Evolutionary conservation across 1,140 invertebrate species (phyloP).

Genomic region (Drosophila repletoides): DNA sequence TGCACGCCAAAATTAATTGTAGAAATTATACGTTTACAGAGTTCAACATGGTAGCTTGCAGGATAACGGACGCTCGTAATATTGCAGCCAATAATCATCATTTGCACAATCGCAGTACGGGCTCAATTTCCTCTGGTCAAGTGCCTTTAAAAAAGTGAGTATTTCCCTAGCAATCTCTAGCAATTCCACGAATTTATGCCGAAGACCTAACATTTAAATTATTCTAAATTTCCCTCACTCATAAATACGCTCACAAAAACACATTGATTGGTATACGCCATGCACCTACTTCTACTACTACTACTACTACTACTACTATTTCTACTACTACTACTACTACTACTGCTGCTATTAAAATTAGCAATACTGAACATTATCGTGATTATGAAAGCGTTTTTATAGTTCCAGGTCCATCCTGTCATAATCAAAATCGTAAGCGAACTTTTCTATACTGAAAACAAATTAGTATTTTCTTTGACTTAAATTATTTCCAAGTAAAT

Average conservation of each 20-base stretch:
- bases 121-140: conserved; percentile 90
- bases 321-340: conserved; percentile 15
- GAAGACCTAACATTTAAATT: conserved; percentile 1
- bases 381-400: conserved; percentile 90
- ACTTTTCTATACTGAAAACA: conserved; percentile 38
- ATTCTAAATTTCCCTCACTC: conserved; percentile 28
- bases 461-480: conserved; percentile 10
- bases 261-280: conserved; percentile 56
- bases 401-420: conserved; percentile 87
- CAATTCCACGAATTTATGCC: background rate
- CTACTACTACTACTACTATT: conserved; percentile 10
- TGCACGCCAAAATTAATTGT: conserved; percentile 85
- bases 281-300: conserved; percentile 37
- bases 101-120: conserved; percentile 83
- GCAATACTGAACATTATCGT: conserved; percentile 85
- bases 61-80: conserved; percentile 95
- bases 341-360: conserved; percentile 32
- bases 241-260: conserved; percentile 22
- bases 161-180: background rate
- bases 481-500: no score
- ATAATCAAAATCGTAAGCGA: conserved; percentile 82
- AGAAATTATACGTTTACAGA: conserved; percentile 91
- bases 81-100: conserved; percentile 87
- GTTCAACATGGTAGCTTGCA: conserved; percentile 98
- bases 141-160: conserved; percentile 99